These are phyloP conservation scores for Hofmannophila pseudospretella DNA, from an alignment of 2,888 invertebrate genomes.

Conservation along the genomic window DNA sequence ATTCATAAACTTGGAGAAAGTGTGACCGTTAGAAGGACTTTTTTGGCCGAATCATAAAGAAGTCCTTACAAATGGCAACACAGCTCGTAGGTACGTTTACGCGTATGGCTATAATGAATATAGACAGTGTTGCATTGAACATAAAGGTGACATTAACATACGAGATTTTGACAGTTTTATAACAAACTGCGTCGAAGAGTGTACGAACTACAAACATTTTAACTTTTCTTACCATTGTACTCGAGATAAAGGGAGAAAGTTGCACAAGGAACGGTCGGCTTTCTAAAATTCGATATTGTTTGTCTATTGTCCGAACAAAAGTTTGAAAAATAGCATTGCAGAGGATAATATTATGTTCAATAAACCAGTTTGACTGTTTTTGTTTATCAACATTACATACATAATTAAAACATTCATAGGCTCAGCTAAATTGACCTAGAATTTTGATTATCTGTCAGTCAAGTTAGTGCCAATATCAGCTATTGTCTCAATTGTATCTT, in stretches of 20 bases:
- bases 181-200: conserved; percentile 7
- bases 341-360: no score
- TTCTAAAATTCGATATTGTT: conserved; percentile 66
- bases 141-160: conserved; percentile 3
- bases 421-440: no score
- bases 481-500: no score
- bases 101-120: no score
- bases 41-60: conserved; percentile 42
- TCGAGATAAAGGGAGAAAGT: conserved; percentile 71
- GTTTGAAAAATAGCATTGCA: conserved; percentile 21
- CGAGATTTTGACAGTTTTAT: conserved; percentile 4
- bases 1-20: conserved; percentile 35
- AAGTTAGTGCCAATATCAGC: no score
- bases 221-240: conserved; percentile 61
- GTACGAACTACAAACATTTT: conserved; percentile 36
- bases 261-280: conserved; percentile 64
- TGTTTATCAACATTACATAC: no score
- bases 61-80: conserved; percentile 15
- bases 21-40: conserved; percentile 28
- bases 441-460: no score
- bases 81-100: no score
- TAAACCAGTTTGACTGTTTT: no score
- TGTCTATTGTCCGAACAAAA: conserved; percentile 41
- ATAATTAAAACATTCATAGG: no score
- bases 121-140: background rate